Conservation (phyloP, 2,888 invertebrate species). For the Tenthredo notha region DNA sequence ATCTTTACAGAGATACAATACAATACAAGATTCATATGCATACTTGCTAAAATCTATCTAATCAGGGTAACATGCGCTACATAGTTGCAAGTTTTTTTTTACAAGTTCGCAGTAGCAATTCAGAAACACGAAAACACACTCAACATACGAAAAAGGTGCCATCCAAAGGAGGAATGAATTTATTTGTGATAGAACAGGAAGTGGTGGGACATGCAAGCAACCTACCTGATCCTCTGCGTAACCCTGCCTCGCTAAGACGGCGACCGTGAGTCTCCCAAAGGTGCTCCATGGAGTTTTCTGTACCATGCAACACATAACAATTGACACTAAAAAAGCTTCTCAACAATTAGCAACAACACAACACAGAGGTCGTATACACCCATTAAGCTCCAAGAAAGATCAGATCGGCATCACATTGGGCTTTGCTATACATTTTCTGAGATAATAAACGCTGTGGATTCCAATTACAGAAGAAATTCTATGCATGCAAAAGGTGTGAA, state of each 20-base stretch:
- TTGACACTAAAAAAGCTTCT: slow-evolving; percentile 60
- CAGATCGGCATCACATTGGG: neutral
- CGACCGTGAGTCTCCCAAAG: slow-evolving; percentile 88
- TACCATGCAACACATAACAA: slow-evolving; percentile 73
- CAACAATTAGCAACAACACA: slow-evolving; percentile 38
- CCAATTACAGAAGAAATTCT: neutral
- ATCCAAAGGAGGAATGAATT: neutral
- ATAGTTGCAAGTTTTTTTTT: slow-evolving; percentile 5
- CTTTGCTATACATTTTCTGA: neutral
- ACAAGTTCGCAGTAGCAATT: slow-evolving; percentile 29
- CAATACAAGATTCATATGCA: neutral
- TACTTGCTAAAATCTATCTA: neutral
- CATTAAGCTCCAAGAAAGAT: neutral
- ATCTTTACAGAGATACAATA: neutral
- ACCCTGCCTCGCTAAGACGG: slow-evolving; percentile 88
- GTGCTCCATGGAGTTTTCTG: slow-evolving; percentile 83
- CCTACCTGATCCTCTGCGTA: slow-evolving; percentile 88
- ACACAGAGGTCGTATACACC: neutral
- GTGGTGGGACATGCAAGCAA: slow-evolving; percentile 53
- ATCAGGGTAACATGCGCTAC: slow-evolving; percentile 10
- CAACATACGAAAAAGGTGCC: slow-evolving; percentile 8
- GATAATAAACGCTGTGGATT: neutral
- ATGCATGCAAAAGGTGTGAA: neutral
- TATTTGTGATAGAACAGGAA: neutral
- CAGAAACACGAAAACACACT: slow-evolving; percentile 25